Base-by-base conservation (phyloP, 2,888 invertebrate genomes). In the Drosophila koepferae region DNA sequence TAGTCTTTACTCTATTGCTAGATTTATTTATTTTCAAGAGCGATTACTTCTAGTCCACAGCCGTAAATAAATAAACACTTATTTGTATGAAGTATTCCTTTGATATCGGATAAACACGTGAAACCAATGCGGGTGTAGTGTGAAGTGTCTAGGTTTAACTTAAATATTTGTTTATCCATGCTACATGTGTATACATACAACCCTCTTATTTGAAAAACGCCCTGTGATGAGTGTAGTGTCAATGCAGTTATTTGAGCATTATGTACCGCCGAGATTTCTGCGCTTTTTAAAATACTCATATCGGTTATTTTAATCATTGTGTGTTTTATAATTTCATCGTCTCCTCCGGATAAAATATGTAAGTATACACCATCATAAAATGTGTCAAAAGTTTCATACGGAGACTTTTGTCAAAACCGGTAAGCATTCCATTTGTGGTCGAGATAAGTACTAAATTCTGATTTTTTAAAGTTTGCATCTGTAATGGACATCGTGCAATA, bases 221-320 rank as follows among this genome's bases (percentile, higher is more conserved):
- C 34, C 16, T 38, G 9, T 7, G 12, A 40, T 20, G 44, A 48
- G 14, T 51, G 34, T 10, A 87, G 38, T 93, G 86, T 76, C 84
- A 90, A 49, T 94, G 96, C 97, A 87, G 96, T 96, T 46, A 97
- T 95, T 94, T 97, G 96, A 2, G 97, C 95, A 78, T 95, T 95
- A 92, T 97, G 97, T 41, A 94, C 92, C 10, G 90, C 90, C 3
- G 93, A 89, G 43, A 93, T 93, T 10, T 86, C 86, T 89, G 93
- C 93, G 36, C 82, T 91, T 72, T 90, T 74, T 53, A 94, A 69
- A 14, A 88, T 71, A 38, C 1, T 63, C 61, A 94, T 88, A 43
- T 89, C 75, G 67, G 91, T 85, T 51, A 63, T 66, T 41, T 74
- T 36, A 34, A 86, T 48, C 7, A 40, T 46, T 2, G 91, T 94